Evolutionary conservation across 2,888 invertebrate species (phyloP).

Genomic region (Philhelius pedissequus): DNA sequence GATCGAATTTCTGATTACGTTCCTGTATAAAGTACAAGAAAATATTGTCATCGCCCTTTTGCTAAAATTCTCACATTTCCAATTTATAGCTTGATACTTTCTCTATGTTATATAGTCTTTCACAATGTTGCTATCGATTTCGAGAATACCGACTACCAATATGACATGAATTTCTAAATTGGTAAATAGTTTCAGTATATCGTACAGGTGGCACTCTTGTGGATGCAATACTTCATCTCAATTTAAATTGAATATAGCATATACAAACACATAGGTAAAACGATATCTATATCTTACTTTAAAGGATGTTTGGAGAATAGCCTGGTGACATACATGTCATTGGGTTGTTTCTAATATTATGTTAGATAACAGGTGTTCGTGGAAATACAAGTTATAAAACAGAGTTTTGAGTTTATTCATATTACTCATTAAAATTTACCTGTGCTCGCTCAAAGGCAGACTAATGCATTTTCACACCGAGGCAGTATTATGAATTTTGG

Average conservation of each 20-base stretch:
- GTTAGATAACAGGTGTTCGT: too few species aligned
- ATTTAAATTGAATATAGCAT: constrained; percentile 26
- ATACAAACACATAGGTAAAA: background rate
- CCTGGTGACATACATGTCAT: too few species aligned
- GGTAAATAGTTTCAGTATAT: constrained; percentile 48
- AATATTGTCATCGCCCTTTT: background rate
- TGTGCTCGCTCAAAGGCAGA: too few species aligned
- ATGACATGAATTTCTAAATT: constrained; percentile 53
- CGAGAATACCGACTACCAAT: constrained; percentile 15
- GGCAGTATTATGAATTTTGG: too few species aligned
- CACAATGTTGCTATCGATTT: constrained; percentile 49
- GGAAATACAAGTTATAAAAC: too few species aligned
- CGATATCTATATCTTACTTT: background rate
- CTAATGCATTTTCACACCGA: too few species aligned
- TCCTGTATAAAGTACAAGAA: background rate
- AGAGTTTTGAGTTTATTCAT: too few species aligned
- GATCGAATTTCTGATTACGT: too few species aligned
- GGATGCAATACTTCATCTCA: constrained; percentile 39
- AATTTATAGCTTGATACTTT: background rate
- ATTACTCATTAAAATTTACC: too few species aligned
- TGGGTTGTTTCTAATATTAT: too few species aligned
- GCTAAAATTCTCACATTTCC: background rate
- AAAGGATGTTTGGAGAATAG: background rate
- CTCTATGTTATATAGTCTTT: too few species aligned
- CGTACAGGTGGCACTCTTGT: background rate